Conservation (phyloP, 2,888 invertebrate species). For the Chydorus sphaericus region DNA sequence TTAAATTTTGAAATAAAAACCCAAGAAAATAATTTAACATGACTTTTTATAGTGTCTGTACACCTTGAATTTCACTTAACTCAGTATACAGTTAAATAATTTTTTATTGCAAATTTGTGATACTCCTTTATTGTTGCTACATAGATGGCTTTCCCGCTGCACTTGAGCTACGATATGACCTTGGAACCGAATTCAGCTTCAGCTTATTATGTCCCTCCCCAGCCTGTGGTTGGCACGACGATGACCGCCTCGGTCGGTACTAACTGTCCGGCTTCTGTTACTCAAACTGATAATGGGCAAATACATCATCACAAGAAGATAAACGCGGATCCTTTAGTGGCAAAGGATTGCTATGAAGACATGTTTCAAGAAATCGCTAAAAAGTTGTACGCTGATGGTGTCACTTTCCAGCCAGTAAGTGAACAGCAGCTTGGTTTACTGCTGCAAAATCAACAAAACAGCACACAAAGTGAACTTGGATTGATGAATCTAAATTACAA, state of each 20-base stretch:
- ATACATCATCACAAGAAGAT: conserved; percentile 6
- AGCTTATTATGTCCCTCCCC: conserved; percentile 7
- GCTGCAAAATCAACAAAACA: neutral
- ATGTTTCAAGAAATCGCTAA: conserved; percentile 85
- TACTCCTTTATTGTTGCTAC: neutral
- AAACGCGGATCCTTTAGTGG: conserved; percentile 12
- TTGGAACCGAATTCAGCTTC: conserved; percentile 12
- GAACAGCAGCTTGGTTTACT: neutral
- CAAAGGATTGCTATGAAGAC: conserved; percentile 45
- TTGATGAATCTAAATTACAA: conserved; percentile 13
- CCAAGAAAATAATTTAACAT: neutral
- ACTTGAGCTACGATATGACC: conserved; percentile 15
- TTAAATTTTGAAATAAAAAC: neutral
- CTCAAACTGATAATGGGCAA: neutral
- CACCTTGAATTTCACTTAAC: too few relatives aligned
- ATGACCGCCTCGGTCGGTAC: neutral
- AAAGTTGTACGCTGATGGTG: conserved; percentile 74
- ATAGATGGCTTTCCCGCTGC: conserved; percentile 14
- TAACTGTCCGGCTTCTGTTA: neutral
- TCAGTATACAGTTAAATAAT: neutral
- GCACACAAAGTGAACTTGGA: conserved; percentile 11
- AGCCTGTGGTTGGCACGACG: neutral
- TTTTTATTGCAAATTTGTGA: neutral
- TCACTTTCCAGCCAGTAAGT: conserved; percentile 16
- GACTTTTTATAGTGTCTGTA: neutral